phyloP scores from a whole-genome alignment of 2,113 vertebrate genomes.

The Trochalopteron elliotii region DNA sequence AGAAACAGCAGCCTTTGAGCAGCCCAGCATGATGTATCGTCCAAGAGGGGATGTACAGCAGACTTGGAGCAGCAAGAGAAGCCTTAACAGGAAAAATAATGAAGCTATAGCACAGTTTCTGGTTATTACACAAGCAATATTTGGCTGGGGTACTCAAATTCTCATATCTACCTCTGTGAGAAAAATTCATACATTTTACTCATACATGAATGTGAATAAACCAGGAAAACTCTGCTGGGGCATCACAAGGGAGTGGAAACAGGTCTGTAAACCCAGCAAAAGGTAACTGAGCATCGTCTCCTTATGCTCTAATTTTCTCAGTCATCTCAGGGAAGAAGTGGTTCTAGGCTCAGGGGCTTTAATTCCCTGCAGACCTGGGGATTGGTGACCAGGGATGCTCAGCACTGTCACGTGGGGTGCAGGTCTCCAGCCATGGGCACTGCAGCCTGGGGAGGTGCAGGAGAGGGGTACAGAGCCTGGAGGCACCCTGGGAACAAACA shows the following conservation, averaged over 20 bases:
- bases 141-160: not conserved
- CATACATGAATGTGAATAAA: not conserved
- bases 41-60: not conserved
- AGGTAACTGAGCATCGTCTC: not conserved
- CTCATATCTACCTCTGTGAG: not conserved
- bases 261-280: not conserved
- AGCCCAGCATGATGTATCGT: rapidly evolving
- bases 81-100: not conserved
- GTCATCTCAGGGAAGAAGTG: not conserved
- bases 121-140: not conserved
- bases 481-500: not conserved
- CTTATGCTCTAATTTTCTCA: not conserved
- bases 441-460: rapidly evolving
- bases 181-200: not conserved
- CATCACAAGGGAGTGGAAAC: not conserved
- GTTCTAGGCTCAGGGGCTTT: not conserved
- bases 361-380: not conserved
- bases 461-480: rapidly evolving
- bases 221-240: not conserved
- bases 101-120: not conserved
- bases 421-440: not conserved
- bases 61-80: not conserved
- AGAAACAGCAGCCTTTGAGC: not conserved
- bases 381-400: not conserved
- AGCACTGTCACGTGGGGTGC: not conserved